A percentile compares a stretch with the other conserved stretches of the same genome.
These are phyloP conservation scores for Hydractinia echinata DNA, from an alignment of 30 jellyfish, hydroid and myxozoan genomes.

Conservation along the genomic window DNA sequence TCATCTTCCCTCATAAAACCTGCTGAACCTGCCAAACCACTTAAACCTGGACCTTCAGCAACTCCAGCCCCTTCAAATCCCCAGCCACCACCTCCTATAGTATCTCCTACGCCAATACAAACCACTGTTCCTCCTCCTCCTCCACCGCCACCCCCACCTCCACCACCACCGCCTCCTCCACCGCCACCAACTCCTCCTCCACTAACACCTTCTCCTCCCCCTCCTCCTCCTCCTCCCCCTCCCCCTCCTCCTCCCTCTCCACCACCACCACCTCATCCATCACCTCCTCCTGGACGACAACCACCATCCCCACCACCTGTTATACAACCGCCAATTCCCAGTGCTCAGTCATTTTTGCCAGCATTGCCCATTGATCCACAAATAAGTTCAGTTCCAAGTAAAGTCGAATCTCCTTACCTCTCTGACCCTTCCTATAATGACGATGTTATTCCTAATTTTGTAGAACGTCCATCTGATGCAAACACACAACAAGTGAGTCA, in stretches of 20 bases:
- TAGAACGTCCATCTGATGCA: constrained; percentile 31
- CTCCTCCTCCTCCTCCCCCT: constrained; percentile 48
- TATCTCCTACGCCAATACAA: constrained; percentile 20
- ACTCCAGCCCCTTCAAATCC: constrained; percentile 4
- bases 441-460: constrained; percentile 7
- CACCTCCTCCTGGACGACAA: constrained; percentile 47
- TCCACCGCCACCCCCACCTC: constrained; percentile 22
- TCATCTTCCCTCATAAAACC: constrained; percentile 4
- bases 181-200: constrained; percentile 46
- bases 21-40: constrained; percentile 1
- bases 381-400: neutral
- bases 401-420: constrained; percentile 11
- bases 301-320: constrained; percentile 59
- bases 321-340: constrained; percentile 39
- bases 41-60: constrained; percentile 3
- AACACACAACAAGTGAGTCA: constrained; percentile 4
- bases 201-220: constrained; percentile 46
- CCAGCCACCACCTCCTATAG: constrained; percentile 16
- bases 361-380: constrained; percentile 26
- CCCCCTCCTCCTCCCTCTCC: constrained; percentile 46
- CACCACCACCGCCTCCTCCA: constrained; percentile 20
- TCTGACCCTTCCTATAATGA: neutral
- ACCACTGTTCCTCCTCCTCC: constrained; percentile 37
- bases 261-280: constrained; percentile 29
- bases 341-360: constrained; percentile 39